Evolutionary conservation across 64 coral and sea anemone species (phyloP).

Genomic region (Astreopora myriophthalma): DNA sequence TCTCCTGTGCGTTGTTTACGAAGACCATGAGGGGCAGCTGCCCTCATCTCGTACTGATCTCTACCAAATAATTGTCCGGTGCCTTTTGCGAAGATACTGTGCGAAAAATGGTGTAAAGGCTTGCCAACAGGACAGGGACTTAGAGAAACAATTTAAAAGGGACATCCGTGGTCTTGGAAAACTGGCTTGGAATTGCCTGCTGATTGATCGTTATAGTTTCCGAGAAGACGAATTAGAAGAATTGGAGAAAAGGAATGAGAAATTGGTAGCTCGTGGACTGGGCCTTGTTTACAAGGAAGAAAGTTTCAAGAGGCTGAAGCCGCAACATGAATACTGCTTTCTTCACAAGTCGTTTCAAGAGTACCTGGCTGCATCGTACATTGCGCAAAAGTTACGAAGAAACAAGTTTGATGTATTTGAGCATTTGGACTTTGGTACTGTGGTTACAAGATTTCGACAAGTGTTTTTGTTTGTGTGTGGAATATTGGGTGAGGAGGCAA

Average conservation of each 20-base stretch:
- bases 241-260: background rate
- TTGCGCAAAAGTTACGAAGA: background rate
- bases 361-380: background rate
- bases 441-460: background rate
- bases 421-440: background rate
- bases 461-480: slow-evolving; percentile 8
- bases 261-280: background rate
- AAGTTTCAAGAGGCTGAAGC: background rate
- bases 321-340: background rate
- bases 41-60: slow-evolving; percentile 22
- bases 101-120: background rate
- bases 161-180: background rate
- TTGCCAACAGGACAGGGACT: background rate
- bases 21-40: slow-evolving; percentile 20
- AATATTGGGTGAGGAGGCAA: background rate
- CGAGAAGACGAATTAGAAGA: background rate
- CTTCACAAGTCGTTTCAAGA: slow-evolving; percentile 35
- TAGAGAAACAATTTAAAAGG: background rate
- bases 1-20: slow-evolving; percentile 52
- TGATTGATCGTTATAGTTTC: background rate
- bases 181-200: background rate
- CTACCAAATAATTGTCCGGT: background rate
- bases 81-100: background rate
- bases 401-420: background rate
- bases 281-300: background rate